phyloP scores from a whole-genome alignment of 2,888 invertebrate species.

The Busseola fusca region DNA sequence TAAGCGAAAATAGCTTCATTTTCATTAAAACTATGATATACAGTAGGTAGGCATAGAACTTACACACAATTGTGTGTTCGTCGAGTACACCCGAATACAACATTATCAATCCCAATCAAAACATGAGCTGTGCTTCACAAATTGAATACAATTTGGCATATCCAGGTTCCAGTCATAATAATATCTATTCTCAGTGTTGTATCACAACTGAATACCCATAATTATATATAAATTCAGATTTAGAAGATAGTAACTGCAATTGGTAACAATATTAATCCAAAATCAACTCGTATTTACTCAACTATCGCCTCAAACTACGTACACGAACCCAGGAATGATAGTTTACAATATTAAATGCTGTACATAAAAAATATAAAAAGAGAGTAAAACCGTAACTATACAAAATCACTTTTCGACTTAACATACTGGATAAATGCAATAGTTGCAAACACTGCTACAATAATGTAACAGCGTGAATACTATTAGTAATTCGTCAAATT shows the following conservation, averaged over 20 bases:
- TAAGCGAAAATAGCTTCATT: slow-evolving; percentile 88
- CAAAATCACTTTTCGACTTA: slow-evolving; percentile 83
- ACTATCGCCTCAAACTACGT: slow-evolving; percentile 61
- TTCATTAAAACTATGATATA: slow-evolving; percentile 81
- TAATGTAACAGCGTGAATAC: slow-evolving; percentile 78
- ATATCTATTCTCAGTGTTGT: slow-evolving; percentile 36
- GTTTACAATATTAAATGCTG: slow-evolving; percentile 83
- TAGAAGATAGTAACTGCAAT: slow-evolving; percentile 83
- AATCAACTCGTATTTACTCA: slow-evolving; percentile 71
- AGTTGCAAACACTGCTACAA: slow-evolving; percentile 78
- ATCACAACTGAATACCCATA: slow-evolving; percentile 57
- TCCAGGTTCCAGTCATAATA: slow-evolving; percentile 41
- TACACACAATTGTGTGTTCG: slow-evolving; percentile 64
- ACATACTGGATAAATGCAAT: slow-evolving; percentile 86
- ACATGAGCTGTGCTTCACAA: slow-evolving; percentile 45
- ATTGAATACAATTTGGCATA: slow-evolving; percentile 51
- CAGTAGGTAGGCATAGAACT: slow-evolving; percentile 65
- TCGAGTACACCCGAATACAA: slow-evolving; percentile 48
- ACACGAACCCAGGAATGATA: slow-evolving; percentile 83
- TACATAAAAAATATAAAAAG: slow-evolving; percentile 79
- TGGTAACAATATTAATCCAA: slow-evolving; percentile 85
- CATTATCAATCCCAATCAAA: slow-evolving; percentile 46
- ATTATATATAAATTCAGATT: slow-evolving; percentile 69
- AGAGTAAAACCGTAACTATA: slow-evolving; percentile 83
- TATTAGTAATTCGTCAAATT: slow-evolving; percentile 77